A percentile compares a stretch with the other conserved stretches of the same genome.
Conservation (phyloP, 1,140 invertebrate species). For the Lucilia sericata region DNA sequence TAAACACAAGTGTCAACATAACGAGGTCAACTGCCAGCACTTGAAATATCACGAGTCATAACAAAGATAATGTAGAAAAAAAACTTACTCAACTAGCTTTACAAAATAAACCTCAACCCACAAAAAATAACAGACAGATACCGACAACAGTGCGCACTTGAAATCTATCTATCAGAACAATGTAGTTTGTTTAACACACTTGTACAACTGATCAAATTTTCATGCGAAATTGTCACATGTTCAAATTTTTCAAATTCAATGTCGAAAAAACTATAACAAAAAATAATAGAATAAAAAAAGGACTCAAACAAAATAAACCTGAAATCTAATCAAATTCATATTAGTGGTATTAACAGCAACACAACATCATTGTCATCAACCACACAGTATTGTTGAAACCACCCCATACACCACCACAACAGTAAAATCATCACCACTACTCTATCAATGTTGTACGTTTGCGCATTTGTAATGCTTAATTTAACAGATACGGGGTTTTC, state of each 20-base stretch:
- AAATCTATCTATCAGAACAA: not conserved
- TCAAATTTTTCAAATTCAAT: not conserved
- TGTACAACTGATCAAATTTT: slow-evolving; percentile 36
- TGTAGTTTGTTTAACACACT: not conserved
- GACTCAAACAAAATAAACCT: not conserved
- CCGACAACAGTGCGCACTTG: not conserved
- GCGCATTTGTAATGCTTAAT: slow-evolving; percentile 21
- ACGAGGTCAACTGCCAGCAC: slow-evolving; percentile 32
- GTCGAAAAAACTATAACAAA: not conserved
- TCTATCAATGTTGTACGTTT: not conserved
- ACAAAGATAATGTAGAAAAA: not conserved
- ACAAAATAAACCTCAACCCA: slow-evolving; percentile 31
- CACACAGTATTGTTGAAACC: not conserved
- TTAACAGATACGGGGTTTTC: not conserved
- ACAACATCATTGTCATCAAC: not conserved
- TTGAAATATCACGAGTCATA: slow-evolving; percentile 32
- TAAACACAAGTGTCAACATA: slow-evolving; percentile 42
- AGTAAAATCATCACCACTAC: not conserved
- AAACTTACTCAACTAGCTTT: slow-evolving; percentile 20
- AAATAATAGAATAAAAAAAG: not conserved
- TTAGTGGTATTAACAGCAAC: slow-evolving; percentile 21
- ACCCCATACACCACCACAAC: not conserved
- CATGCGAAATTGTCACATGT: slow-evolving; percentile 43
- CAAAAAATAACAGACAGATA: slow-evolving; percentile 12
- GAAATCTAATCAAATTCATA: slow-evolving; percentile 37